Conservation (phyloP, 2,888 invertebrate genomes). For the Euclidia mi region DNA sequence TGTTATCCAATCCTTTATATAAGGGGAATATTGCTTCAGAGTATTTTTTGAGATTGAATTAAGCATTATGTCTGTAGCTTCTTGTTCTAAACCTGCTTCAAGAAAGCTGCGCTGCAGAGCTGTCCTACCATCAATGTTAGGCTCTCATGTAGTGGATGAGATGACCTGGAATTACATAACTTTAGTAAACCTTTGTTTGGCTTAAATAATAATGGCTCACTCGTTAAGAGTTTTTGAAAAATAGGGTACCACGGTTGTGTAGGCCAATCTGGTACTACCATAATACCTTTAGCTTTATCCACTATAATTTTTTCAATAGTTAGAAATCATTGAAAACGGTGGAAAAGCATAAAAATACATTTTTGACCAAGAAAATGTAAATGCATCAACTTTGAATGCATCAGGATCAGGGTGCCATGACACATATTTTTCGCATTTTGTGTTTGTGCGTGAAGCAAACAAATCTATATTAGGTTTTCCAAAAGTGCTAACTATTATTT, state of each 20-base stretch:
- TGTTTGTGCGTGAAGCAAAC: too few relatives aligned
- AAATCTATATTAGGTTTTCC: conserved; percentile 11
- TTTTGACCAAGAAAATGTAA: conserved; percentile 43
- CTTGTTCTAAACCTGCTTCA: conserved; percentile 2
- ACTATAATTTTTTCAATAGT: conserved; percentile 36
- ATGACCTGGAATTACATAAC: too few relatives aligned
- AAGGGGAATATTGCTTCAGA: conserved; percentile 6
- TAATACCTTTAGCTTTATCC: conserved; percentile 40
- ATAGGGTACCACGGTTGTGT: conserved; percentile 48
- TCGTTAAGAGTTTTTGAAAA: conserved; percentile 12
- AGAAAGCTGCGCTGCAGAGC: conserved; percentile 9
- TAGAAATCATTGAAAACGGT: conserved; percentile 41
- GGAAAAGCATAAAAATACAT: conserved; percentile 48
- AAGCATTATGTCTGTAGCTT: too few relatives aligned
- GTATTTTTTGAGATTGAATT: background rate
- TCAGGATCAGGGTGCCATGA: conserved; percentile 48
- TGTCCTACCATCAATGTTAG: too few relatives aligned
- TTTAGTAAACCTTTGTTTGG: conserved; percentile 7
- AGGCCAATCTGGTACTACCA: conserved; percentile 45
- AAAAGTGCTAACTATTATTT: background rate
- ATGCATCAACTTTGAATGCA: conserved; percentile 41
- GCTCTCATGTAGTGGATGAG: too few relatives aligned
- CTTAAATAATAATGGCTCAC: conserved; percentile 8
- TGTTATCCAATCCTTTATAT: background rate
- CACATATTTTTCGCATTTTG: conserved; percentile 39